Base-by-base conservation (phyloP, 2,797 vertebrate genomes). In the Triplophysa bombifrons region DNA sequence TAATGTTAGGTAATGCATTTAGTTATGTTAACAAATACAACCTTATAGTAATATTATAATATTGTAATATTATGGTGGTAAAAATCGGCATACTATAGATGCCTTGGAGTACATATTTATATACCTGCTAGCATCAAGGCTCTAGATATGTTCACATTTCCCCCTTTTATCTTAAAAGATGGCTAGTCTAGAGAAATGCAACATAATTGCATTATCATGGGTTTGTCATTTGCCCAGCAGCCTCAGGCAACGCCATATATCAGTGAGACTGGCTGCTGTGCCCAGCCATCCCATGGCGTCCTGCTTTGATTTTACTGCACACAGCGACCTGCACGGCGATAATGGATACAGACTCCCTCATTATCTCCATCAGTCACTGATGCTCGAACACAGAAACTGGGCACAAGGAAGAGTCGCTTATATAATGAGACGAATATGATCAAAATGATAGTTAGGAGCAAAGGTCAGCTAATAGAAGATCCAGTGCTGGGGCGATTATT, bases 161-260 rank as follows among this genome's bases (percentile, higher is more conserved):
- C 34, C 16, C 27, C n/a, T 27, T 55, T 65, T 17, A 55, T 64
- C 34, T 46, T 58, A 4, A n/a, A 72, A 71, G 46, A 38, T 4
- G 51, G 50, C 72, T 72, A 46, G 69, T 69, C 19, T 41, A 11
- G 46, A 69, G 46, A 72, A 67, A 65, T 6, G 55, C 63, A 53
- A 81, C 78, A 80, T 85, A 80, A 30, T 80, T 81, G 81, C 74
- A 66, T 80, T 83, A 77, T 76, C 66, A 77, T 74, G 72, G 76
- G 61, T 74, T 74, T 82, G 72, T 80, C 74, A 66, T 76, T 78
- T 78, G 74, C 60, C 41, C 55, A 53, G 22, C 48, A 72, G 74
- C 76, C 84, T 25, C 34, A 72, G 71, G 78, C 72, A 13, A 22
- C 56, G 63, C 66, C 72, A 63, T 76, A 72, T 80, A 81, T 79